A percentile compares a stretch with the other conserved stretches of the same genome.
These are phyloP conservation scores for Pampusana beccarii DNA, from an alignment of 2,113 vertebrate genomes.

Conservation along the genomic window DNA sequence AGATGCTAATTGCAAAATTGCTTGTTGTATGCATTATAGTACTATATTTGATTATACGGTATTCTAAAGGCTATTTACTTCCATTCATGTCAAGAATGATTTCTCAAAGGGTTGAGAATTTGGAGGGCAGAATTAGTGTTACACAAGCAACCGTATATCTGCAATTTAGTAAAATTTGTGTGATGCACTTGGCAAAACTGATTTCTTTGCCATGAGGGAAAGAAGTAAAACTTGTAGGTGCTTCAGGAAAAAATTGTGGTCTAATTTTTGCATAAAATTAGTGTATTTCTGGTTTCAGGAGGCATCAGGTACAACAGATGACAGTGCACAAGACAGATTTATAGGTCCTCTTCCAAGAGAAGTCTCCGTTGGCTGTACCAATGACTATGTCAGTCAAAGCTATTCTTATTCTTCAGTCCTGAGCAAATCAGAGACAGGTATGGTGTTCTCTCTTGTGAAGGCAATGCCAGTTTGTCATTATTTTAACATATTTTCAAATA, in stretches of 20 bases:
- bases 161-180: neutral
- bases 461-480: neutral
- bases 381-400: constrained; percentile 91
- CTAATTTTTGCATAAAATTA: neutral
- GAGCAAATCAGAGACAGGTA: constrained; percentile 97
- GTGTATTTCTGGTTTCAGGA: constrained; percentile 78
- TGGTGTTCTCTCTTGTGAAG: neutral
- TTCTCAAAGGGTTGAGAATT: neutral
- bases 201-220: neutral
- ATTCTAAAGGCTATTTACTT: neutral
- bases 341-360: constrained; percentile 94
- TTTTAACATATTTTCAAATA: neutral
- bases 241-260: neutral
- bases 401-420: constrained; percentile 96
- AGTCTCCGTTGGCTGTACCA: constrained; percentile 84
- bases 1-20: neutral
- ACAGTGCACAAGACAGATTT: constrained; percentile 87
- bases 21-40: neutral
- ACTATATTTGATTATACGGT: neutral
- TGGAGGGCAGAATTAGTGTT: neutral
- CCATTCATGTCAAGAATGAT: rapidly evolving
- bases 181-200: neutral
- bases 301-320: constrained; percentile 85
- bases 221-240: neutral
- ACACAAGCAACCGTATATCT: neutral